These are phyloP conservation scores for Pseudococcus jackbeardsleyi DNA, from an alignment of 2,888 invertebrate genomes.

Conservation along the genomic window DNA sequence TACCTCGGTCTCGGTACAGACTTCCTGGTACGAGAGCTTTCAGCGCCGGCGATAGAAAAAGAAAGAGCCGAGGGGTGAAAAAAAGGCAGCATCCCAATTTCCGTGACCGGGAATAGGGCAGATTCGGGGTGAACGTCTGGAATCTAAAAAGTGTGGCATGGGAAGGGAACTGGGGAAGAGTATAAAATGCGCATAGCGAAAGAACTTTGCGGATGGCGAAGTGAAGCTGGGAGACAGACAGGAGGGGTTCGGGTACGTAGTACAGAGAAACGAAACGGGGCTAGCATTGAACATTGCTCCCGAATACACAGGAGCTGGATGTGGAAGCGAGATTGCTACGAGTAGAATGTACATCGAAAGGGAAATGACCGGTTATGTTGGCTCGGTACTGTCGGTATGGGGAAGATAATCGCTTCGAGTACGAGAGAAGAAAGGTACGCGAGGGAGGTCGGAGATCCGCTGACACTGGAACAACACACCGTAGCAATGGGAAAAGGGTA, in stretches of 20 bases:
- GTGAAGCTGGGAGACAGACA: background rate
- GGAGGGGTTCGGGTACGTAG: background rate
- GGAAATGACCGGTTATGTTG: constrained; percentile 64
- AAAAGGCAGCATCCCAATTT: background rate
- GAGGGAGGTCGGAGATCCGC: constrained; percentile 61
- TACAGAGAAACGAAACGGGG: background rate
- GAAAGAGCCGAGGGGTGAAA: background rate
- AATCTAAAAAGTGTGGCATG: background rate
- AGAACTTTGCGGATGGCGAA: constrained; percentile 6
- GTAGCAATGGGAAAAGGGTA: constrained; percentile 34
- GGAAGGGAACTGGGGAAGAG: background rate
- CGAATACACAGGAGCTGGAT: constrained; percentile 40
- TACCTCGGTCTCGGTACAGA: background rate
- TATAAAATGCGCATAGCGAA: constrained; percentile 33
- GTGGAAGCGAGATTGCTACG: constrained; percentile 40
- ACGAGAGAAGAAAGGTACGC: constrained; percentile 22
- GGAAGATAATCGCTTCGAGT: constrained; percentile 57
- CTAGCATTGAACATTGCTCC: constrained; percentile 36
- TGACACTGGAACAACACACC: constrained; percentile 61
- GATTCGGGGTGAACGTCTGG: background rate
- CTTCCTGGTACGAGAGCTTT: constrained; percentile 28
- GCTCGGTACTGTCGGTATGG: constrained; percentile 49
- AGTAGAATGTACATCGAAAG: constrained; percentile 59
- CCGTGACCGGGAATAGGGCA: constrained; percentile 6
- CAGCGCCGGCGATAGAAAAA: background rate